Evolutionary conservation across 2,888 invertebrate species (phyloP), one percentile per base, ranked within the genome.

Genomic region (Oscheius sp.): DNA sequence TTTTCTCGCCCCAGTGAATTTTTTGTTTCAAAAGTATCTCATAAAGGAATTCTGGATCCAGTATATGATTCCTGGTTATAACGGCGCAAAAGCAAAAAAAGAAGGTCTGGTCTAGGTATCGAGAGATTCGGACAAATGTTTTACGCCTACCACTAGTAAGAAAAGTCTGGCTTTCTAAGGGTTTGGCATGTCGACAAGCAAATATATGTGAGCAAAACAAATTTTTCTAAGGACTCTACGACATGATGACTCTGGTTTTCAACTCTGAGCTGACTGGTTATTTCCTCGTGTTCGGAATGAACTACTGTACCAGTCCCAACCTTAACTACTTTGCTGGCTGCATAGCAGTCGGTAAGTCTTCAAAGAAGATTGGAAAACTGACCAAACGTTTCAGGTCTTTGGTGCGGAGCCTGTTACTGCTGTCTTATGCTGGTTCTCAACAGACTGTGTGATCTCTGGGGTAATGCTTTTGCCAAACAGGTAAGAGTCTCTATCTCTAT

Each of bases 351-450:
- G 75, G 75, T 75, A 47, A 60, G 62, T 11, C 33, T 62, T 13
- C n/a, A 21, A 58, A 58, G 32, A 58, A 32, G 33, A 32, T 58
- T 11, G 37, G 4, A 11, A 53, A 53, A 53, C 53, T 13, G 50
- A 50, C n/a, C 3, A 53, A 53, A 53, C 3, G 11, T 53, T 53
- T 53, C 29, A 79, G 77, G 68, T 21, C 62, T 78, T 10, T 79
- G 79, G 79, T 74, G 76, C 37, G 68, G 75, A 5, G 75, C 77
- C 7, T 79, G 79, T 66, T 66, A 73, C 47, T 57, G 57, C 11
- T 79, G 79, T 37, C 63, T 78, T 2, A 42, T 79, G 2, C 68
- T 79, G 21, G 79, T 76, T 11, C 42, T 76, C 47, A 79, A 78
- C 48, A 70, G 79, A 13, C 66, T 73, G 29, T 53, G 73, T 35